Evolutionary conservation across 2,888 invertebrate genomes (phyloP), one percentile per base, ranked within the genome.

Genomic region (Steinernema hermaphroditum): DNA sequence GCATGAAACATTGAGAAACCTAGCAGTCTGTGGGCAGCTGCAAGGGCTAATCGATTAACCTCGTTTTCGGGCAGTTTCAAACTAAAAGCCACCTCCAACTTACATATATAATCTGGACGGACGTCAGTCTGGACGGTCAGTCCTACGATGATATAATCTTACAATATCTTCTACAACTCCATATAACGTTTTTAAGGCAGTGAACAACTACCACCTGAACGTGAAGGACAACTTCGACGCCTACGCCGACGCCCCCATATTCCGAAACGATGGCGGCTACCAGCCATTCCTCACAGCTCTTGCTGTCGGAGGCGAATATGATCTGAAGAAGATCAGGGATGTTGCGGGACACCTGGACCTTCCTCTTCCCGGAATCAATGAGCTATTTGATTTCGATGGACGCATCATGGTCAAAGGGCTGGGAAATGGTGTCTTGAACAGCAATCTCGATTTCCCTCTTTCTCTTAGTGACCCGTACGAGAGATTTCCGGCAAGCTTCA

Each of bases 321-420:
- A 72, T 69, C 37, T 72, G 22, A 14, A 22, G 14, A 72, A 72
- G 44, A 72, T 72, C 37, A 68, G 72, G n/a, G 72, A 72, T 34
- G 69, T 72, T 1, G 72, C 72, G 1, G 72, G 57, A 16, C 72
- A 72, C 57, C 22, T 72, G 32, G 73, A 73, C 50, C 43, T 73
- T 4, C 82, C 82, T 2, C 37, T 82, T 22, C 79, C 78, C 9
- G 82, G 82, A 6, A 57, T 82, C 19, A 82, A 82, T 62, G 82
- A 82, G 37, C 71, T 82, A 24, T 82, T 82, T 62, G 82, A 82
- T 70, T 81, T 82, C 57, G 82, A 82, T 68, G 82, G 81, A 16
- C 62, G 82, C 34, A 76, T 79, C 22, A 80, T 82, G 81, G 54
- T 78, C 24, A 81, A 82, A 68, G 80, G 80, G 57, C 72, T 73